A percentile compares a stretch with the other conserved stretches of the same genome.
Conservation (phyloP, 2,888 invertebrate species). For the Octodonta nipae region DNA sequence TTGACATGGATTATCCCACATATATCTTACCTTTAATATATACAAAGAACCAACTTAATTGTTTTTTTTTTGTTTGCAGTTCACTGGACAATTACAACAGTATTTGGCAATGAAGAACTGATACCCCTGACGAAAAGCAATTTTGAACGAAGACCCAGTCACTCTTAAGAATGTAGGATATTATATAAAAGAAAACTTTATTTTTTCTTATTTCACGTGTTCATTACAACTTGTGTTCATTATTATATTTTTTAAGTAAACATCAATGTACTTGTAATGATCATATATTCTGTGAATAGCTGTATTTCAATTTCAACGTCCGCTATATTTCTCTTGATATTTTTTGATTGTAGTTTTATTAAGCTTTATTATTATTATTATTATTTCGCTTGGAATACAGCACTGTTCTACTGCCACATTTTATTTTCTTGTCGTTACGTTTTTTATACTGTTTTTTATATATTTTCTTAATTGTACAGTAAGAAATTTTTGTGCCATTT, state of each 20-base stretch:
- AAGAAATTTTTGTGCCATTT: slow-evolving; percentile 33
- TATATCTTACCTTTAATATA: too few species aligned
- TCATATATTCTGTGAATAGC: too few species aligned
- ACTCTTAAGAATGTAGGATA: slow-evolving; percentile 14
- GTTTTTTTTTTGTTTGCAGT: slow-evolving; percentile 22
- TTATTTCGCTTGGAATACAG: slow-evolving; percentile 23
- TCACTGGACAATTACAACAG: slow-evolving; percentile 20
- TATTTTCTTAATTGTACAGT: slow-evolving; percentile 27
- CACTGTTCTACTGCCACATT: slow-evolving; percentile 28
- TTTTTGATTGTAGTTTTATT: too few species aligned
- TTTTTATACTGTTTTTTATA: slow-evolving; percentile 27
- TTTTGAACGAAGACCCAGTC: slow-evolving; percentile 12
- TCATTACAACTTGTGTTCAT: slow-evolving; percentile 28
- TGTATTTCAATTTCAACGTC: slow-evolving; percentile 14
- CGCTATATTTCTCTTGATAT: too few species aligned
- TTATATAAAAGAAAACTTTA: slow-evolving; percentile 10
- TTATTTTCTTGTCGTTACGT: slow-evolving; percentile 28
- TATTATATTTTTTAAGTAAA: too few species aligned
- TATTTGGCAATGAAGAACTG: slow-evolving; percentile 22
- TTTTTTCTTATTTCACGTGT: slow-evolving; percentile 21
- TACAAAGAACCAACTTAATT: too few species aligned
- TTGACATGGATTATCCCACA: too few species aligned
- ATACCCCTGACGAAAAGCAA: slow-evolving; percentile 9
- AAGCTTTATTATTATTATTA: slow-evolving; percentile 15
- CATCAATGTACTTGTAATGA: too few species aligned